A percentile compares a stretch with the other conserved stretches of the same genome.
Evolutionary conservation across 2,888 invertebrate genomes (phyloP).

Genomic region (Quadriops clusia): DNA sequence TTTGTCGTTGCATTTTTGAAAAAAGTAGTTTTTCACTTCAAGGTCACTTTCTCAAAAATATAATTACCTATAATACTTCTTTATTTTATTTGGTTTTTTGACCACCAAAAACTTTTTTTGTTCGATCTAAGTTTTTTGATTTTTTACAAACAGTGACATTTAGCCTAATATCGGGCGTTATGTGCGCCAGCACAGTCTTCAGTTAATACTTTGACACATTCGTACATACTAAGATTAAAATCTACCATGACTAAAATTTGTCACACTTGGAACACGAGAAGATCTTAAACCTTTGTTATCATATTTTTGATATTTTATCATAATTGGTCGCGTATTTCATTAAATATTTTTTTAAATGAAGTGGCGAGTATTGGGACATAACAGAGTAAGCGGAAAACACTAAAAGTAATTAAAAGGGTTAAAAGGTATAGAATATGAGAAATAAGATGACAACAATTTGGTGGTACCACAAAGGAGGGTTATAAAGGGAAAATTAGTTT

Average conservation of each 20-base stretch:
- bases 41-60: conserved; percentile 40
- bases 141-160: conserved; percentile 26
- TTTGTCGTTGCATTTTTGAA: conserved; percentile 28
- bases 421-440: too few species aligned
- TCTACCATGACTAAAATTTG: conserved; percentile 26
- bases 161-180: conserved; percentile 35
- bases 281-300: too few species aligned
- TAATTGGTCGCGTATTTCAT: too few species aligned
- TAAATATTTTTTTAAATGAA: too few species aligned
- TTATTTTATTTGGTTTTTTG: conserved; percentile 25
- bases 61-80: conserved; percentile 34
- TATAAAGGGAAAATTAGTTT: too few species aligned
- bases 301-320: too few species aligned
- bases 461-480: too few species aligned
- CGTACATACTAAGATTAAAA: conserved; percentile 34
- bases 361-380: too few species aligned
- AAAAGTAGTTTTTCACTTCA: conserved; percentile 33
- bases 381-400: too few species aligned
- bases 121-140: conserved; percentile 23
- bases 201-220: conserved; percentile 40
- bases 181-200: conserved; percentile 38
- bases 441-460: too few species aligned
- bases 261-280: too few species aligned
- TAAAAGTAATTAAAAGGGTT: too few species aligned
- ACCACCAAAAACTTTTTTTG: conserved; percentile 23